Evolutionary conservation across 2,797 vertebrate species (phyloP).

Genomic region (Spinus pinus): DNA sequence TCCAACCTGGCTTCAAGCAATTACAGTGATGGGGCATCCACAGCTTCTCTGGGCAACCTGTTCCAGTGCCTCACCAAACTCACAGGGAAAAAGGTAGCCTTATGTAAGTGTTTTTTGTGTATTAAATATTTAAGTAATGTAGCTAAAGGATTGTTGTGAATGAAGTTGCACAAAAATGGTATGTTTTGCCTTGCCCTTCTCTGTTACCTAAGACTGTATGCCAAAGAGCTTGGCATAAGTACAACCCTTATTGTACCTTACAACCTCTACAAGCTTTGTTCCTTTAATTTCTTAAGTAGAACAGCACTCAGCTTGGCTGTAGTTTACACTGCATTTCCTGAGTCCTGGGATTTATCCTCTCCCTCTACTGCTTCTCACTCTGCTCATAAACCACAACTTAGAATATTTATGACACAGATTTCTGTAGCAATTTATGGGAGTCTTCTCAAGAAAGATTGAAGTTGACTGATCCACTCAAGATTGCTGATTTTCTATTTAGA

Average conservation of each 20-base stretch:
- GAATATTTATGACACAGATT: conserved; percentile 16
- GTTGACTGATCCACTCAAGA: not conserved
- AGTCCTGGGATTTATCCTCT: conserved; percentile 26
- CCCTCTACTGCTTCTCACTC: not conserved
- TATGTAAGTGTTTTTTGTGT: not conserved
- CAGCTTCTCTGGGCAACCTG: not conserved
- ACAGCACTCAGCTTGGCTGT: not conserved
- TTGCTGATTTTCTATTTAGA: not conserved
- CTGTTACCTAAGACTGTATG: not conserved
- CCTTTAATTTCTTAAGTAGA: conserved; percentile 32
- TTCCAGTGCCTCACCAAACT: not conserved
- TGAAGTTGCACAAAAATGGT: not conserved
- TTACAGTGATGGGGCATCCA: not conserved
- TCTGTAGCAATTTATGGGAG: conserved; percentile 6
- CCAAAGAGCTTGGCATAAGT: not conserved
- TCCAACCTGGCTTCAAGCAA: not conserved
- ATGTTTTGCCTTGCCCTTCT: not conserved
- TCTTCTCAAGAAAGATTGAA: conserved; percentile 22
- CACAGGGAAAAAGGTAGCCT: not conserved
- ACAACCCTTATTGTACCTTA: conserved; percentile 6
- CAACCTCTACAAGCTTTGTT: conserved; percentile 3
- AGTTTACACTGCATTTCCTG: not conserved
- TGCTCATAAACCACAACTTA: conserved; percentile 15
- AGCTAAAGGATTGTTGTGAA: not conserved
- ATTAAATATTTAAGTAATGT: not conserved